Percentiles rank a stretch among this genome's conserved stretches.
These are phyloP conservation scores for Heterodera filipjevi DNA, from an alignment of 2,888 invertebrate species.

Conservation along the genomic window DNA sequence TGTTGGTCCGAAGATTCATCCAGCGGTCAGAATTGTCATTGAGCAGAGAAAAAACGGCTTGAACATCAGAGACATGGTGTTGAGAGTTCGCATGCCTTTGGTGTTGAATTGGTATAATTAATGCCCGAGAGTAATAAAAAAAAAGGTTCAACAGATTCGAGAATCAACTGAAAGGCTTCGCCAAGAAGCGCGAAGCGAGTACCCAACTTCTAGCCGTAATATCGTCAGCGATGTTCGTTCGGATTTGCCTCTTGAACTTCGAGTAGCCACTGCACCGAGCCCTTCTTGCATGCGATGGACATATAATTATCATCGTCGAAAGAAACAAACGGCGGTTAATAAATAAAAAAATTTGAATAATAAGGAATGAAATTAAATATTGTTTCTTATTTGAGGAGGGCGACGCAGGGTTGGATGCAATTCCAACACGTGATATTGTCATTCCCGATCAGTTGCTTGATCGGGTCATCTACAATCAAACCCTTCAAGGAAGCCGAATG, in stretches of 20 bases:
- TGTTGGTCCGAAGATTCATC: neutral
- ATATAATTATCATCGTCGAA: neutral
- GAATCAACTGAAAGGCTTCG: neutral
- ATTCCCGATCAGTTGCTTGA: neutral
- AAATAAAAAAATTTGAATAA: neutral
- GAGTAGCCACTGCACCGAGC: neutral
- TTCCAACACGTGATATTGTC: neutral
- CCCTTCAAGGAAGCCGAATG: neutral
- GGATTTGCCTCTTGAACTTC: neutral
- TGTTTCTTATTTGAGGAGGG: neutral
- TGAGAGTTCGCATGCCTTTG: no score
- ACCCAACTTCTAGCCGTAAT: neutral
- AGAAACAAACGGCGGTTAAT: neutral
- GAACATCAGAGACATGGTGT: neutral
- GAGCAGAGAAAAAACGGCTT: neutral
- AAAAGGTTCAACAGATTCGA: no score
- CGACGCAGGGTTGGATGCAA: neutral
- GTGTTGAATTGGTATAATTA: no score
- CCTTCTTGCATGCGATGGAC: neutral
- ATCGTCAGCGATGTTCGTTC: neutral
- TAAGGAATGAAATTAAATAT: neutral
- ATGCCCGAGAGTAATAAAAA: no score
- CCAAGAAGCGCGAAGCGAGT: neutral
- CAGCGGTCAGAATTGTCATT: neutral
- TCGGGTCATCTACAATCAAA: neutral